These are phyloP conservation scores for Ia io DNA, from an alignment of 2,113 vertebrate genomes.

Conservation along the genomic window DNA sequence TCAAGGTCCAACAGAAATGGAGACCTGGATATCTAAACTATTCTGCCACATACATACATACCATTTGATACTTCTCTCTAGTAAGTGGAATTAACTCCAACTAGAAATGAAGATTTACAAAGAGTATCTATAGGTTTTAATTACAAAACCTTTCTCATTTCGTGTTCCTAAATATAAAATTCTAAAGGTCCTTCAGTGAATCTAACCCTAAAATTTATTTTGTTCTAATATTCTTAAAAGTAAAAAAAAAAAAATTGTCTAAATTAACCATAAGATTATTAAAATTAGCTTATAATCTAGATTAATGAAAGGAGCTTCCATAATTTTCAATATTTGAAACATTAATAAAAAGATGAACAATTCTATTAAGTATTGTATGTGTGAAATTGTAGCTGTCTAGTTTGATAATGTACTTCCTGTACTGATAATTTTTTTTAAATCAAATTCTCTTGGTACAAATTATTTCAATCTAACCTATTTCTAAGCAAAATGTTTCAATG, in stretches of 20 bases:
- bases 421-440: background rate
- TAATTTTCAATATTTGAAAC: constrained; percentile 1
- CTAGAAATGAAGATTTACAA: background rate
- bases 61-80: background rate
- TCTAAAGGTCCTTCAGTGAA: background rate
- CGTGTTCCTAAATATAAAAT: constrained; percentile 4
- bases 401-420: constrained; percentile 25
- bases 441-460: background rate
- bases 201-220: background rate
- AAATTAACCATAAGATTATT: background rate
- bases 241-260: background rate
- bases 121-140: background rate
- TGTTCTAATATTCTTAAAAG: background rate
- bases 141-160: background rate
- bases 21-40: background rate
- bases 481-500: background rate
- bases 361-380: background rate
- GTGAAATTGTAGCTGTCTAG: background rate
- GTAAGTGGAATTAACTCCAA: constrained; percentile 16
- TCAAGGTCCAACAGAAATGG: background rate
- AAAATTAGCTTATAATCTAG: background rate
- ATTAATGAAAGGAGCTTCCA: background rate
- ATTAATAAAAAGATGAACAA: background rate
- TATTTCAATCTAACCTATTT: background rate
- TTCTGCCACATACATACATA: background rate